phyloP scores from a whole-genome alignment of 2,888 invertebrate species.

The Cistogaster globosa region DNA sequence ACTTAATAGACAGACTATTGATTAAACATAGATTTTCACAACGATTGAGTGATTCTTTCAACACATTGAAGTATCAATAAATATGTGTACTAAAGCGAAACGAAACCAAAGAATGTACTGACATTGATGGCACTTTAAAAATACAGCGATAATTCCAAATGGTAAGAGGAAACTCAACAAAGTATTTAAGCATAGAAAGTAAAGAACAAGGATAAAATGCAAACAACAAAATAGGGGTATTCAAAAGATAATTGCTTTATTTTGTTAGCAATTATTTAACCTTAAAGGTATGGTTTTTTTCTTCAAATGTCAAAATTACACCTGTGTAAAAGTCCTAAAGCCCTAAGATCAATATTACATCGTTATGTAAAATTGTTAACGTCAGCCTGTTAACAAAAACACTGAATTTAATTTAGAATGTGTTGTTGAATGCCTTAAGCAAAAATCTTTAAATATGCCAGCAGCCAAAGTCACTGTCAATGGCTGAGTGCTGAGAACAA shows the following conservation, averaged over 20 bases:
- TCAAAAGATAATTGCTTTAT: constrained; percentile 15
- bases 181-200: not conserved
- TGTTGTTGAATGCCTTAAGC: constrained; percentile 34
- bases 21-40: constrained; percentile 62
- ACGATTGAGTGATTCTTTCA: constrained; percentile 61
- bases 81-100: constrained; percentile 48
- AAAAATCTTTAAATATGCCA: constrained; percentile 33
- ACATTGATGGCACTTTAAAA: constrained; percentile 58
- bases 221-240: constrained; percentile 39
- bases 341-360: not conserved
- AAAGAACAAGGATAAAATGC: constrained; percentile 12
- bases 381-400: constrained; percentile 1
- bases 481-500: constrained; percentile 51
- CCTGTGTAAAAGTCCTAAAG: constrained; percentile 1
- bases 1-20: constrained; percentile 51
- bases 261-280: not conserved
- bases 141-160: constrained; percentile 44
- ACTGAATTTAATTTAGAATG: constrained; percentile 17
- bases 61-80: constrained; percentile 34
- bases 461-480: constrained; percentile 65
- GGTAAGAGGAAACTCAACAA: not conserved
- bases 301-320: not conserved
- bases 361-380: not conserved
- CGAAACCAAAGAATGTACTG: constrained; percentile 50
- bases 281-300: not conserved